Evolutionary conservation across 2,797 vertebrate species (phyloP).

Genomic region (Amniataba percoides): DNA sequence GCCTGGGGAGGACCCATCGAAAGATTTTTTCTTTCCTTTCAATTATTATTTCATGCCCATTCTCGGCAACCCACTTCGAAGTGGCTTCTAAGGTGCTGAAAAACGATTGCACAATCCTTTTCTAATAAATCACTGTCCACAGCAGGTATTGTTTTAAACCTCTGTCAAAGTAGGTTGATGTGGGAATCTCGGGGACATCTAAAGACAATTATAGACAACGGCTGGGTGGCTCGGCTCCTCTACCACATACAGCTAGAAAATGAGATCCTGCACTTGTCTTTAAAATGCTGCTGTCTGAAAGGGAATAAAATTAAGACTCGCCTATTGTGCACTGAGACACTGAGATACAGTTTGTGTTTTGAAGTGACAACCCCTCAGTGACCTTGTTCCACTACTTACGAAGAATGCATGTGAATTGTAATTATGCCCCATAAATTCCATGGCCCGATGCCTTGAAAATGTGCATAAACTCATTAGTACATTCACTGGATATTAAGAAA

Average conservation of each 20-base stretch:
- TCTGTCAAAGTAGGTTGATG: slow-evolving; percentile 12
- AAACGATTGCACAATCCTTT: slow-evolving; percentile 18
- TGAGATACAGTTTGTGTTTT: slow-evolving; percentile 19
- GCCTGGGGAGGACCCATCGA: slow-evolving; percentile 9
- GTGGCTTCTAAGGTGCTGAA: slow-evolving; percentile 10
- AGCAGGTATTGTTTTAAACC: slow-evolving; percentile 29
- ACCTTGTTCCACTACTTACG: slow-evolving; percentile 46
- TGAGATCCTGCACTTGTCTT: not conserved
- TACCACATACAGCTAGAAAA: not conserved
- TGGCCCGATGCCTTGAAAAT: slow-evolving; percentile 38
- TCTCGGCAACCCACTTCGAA: slow-evolving; percentile 10
- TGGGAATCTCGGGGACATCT: not conserved
- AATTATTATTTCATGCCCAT: slow-evolving; percentile 16
- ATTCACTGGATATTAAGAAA: slow-evolving; percentile 54
- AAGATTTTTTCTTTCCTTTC: slow-evolving; percentile 5
- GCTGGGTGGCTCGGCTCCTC: not conserved
- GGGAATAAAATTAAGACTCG: not conserved
- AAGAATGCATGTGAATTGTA: slow-evolving; percentile 41
- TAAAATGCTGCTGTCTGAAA: slow-evolving; percentile 7
- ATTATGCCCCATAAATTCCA: slow-evolving; percentile 30
- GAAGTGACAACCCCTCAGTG: slow-evolving; percentile 15
- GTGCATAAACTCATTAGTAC: slow-evolving; percentile 46
- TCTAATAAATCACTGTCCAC: slow-evolving; percentile 28
- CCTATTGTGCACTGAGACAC: slow-evolving; percentile 10
- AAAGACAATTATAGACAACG: slow-evolving; percentile 7